Evolutionary conservation across 1,140 invertebrate species (phyloP), one percentile per base, ranked within the genome.

Genomic region (Drosophila navojoa): DNA sequence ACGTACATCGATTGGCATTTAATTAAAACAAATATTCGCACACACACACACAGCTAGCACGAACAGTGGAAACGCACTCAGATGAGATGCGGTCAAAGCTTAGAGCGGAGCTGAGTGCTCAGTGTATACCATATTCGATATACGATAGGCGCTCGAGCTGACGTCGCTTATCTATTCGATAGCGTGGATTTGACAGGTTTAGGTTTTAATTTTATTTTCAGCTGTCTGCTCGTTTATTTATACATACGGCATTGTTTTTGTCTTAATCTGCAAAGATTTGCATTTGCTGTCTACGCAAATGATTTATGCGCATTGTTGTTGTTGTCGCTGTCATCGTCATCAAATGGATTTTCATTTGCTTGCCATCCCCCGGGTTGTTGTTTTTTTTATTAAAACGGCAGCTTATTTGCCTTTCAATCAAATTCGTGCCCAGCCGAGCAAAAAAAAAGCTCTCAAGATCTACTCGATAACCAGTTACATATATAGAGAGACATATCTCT

Each of bases 391-490:
- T 69, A 67, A 87, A 72, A 69, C 78, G 67, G 78, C 81, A 86
- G 81, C 78, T 86, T 81, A 87, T 85, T 86, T 86, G 74, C 70
- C 70, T 86, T 81, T 81, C 75, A 86, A 85, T 77, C 74, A 80
- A 75, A 84, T 45, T 66, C 38, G 49, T 75, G 32, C 60, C 42
- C 52, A 67, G 32, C 74, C 59, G 35, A 19, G 55, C 66, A 70
- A 81, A 77, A 69, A 77, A 69, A 71, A 59, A 58, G 62, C 68
- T 62, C 15, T 61, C 50, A 64, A 71, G 52, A 63, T 59, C 50
- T 42, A 64, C 60, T 64, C 42, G 47, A 61, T 69, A 57, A 49
- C 40, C 40, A 50, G 50, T 55, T 55, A 49, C 45, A 49, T 13
- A 40, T 13, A 40, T 11, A 38, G 10, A 11, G 35, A 38, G 35